Percentiles rank a stretch among this genome's conserved stretches.
These are phyloP conservation scores for Minunthozetes semirufus DNA, from an alignment of 2,888 invertebrate genomes.

Conservation along the genomic window DNA sequence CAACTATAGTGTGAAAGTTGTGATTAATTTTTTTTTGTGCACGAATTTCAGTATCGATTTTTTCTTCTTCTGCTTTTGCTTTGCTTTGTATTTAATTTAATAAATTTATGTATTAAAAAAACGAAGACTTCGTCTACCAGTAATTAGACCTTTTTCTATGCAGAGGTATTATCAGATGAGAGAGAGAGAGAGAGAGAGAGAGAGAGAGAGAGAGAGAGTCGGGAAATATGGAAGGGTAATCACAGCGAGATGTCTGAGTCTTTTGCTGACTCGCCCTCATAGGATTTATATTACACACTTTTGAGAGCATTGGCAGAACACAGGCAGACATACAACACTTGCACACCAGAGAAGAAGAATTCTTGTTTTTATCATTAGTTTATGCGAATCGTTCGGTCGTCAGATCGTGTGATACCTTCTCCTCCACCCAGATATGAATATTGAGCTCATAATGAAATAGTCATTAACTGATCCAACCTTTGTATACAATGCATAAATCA, in stretches of 20 bases:
- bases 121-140: neutral
- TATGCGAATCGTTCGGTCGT: neutral
- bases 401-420: slow-evolving; percentile 9
- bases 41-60: slow-evolving; percentile 11
- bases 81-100: neutral
- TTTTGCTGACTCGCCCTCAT: slow-evolving; percentile 4
- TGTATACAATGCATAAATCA: slow-evolving; percentile 17
- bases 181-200: neutral
- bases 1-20: slow-evolving; percentile 6
- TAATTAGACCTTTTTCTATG: slow-evolving; percentile 13
- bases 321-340: neutral
- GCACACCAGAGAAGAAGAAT: slow-evolving; percentile 2
- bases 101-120: slow-evolving; percentile 12
- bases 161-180: slow-evolving; percentile 4
- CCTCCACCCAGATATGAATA: slow-evolving; percentile 19
- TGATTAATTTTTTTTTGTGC: slow-evolving; percentile 19
- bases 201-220: neutral
- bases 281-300: neutral
- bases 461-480: slow-evolving; percentile 17
- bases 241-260: slow-evolving; percentile 18
- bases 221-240: slow-evolving; percentile 25
- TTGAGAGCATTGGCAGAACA: neutral
- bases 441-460: slow-evolving; percentile 26
- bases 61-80: neutral
- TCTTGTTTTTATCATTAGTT: slow-evolving; percentile 5